Conservation (phyloP, 2,797 vertebrate genomes). For the Leontocebus nigricollis region DNA sequence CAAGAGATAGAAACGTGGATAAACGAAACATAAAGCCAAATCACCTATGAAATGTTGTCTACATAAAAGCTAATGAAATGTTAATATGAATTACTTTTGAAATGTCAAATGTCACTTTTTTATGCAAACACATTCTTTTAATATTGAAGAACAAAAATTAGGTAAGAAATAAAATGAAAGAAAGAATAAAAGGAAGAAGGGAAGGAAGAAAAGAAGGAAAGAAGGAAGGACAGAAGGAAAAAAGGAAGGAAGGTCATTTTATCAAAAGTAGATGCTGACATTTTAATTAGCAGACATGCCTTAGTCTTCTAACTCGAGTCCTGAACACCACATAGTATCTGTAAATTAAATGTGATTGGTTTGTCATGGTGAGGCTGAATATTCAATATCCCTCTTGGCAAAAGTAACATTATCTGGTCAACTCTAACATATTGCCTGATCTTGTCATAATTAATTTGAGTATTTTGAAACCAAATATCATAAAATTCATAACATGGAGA, state of each 20-base stretch:
- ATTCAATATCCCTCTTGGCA: not conserved
- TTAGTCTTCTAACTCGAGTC: not conserved
- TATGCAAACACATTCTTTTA: not conserved
- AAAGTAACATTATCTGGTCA: not conserved
- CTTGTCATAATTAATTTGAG: not conserved
- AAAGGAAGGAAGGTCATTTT: conserved; percentile 26
- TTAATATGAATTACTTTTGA: not conserved
- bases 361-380: not conserved
- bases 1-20: not conserved
- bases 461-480: not conserved
- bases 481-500: not conserved
- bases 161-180: not conserved
- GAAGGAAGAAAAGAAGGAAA: not conserved
- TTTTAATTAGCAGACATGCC: conserved; percentile 47
- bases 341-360: not conserved
- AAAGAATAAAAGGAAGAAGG: not conserved
- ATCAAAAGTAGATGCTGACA: conserved; percentile 35
- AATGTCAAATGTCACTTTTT: not conserved
- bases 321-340: not conserved
- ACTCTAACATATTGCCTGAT: not conserved
- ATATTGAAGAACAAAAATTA: conserved; percentile 27
- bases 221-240: not conserved
- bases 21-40: not conserved
- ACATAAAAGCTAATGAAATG: not conserved
- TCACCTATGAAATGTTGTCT: not conserved